phyloP scores from a whole-genome alignment of 2,797 vertebrate species.

The Myotis daubentonii region DNA sequence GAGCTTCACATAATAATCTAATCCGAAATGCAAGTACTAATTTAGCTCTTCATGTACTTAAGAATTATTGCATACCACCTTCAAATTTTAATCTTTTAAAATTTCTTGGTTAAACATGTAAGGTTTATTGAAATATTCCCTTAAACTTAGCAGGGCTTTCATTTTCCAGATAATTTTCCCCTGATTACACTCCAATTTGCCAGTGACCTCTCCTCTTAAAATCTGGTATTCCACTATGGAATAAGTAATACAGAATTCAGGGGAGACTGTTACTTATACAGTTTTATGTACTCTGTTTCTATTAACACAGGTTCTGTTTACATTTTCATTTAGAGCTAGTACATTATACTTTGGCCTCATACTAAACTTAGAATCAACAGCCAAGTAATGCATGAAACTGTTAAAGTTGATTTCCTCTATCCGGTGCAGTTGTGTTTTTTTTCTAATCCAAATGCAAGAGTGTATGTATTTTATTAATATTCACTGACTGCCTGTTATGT shows the following conservation, averaged over 20 bases:
- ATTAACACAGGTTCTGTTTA: not conserved
- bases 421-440: not conserved
- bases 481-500: not conserved
- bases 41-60: not conserved
- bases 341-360: not conserved
- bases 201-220: not conserved
- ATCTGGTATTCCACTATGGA: not conserved
- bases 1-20: not conserved
- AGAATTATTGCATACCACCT: not conserved
- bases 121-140: not conserved
- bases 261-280: not conserved
- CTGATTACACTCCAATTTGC: not conserved
- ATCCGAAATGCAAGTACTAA: not conserved
- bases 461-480: conserved; percentile 4
- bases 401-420: not conserved
- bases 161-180: not conserved
- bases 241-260: not conserved
- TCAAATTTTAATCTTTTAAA: not conserved
- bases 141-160: not conserved
- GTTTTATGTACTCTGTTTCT: not conserved
- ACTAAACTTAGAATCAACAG: not conserved
- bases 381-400: not conserved
- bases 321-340: not conserved
- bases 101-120: not conserved
- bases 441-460: not conserved